Percentiles rank a stretch among this genome's conserved stretches.
These are phyloP conservation scores for Netta rufina DNA, from an alignment of 2,797 vertebrate species.

Conservation along the genomic window DNA sequence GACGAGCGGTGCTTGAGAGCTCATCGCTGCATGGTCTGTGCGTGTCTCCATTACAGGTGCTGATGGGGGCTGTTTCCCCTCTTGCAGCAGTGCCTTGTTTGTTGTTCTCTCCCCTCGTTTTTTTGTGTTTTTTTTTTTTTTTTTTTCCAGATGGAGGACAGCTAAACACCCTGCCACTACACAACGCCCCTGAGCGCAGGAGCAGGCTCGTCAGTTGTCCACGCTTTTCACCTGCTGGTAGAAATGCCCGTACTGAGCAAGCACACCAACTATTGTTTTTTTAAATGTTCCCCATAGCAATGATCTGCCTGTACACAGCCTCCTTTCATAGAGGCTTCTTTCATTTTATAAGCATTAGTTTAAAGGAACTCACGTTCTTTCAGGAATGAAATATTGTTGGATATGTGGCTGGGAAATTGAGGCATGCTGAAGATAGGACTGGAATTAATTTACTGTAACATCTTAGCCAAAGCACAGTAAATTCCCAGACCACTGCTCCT, in stretches of 20 bases:
- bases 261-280: background rate
- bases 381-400: background rate
- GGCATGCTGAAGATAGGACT: background rate
- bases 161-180: background rate
- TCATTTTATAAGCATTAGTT: background rate
- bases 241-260: background rate
- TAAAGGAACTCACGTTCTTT: background rate
- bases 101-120: background rate
- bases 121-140: background rate
- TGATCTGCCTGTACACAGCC: background rate
- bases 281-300: background rate
- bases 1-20: background rate
- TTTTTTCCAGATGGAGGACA: background rate
- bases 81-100: background rate
- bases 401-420: background rate
- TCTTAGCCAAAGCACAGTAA: background rate
- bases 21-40: rapidly evolving
- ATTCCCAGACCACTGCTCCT: background rate
- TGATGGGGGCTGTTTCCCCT: background rate
- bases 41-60: background rate
- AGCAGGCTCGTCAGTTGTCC: background rate
- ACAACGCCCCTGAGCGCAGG: background rate
- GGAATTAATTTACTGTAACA: background rate
- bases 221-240: background rate
- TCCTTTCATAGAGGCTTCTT: background rate